Evolutionary conservation across 2,888 invertebrate species (phyloP).

Genomic region (Lordiphosa andalusiaca): DNA sequence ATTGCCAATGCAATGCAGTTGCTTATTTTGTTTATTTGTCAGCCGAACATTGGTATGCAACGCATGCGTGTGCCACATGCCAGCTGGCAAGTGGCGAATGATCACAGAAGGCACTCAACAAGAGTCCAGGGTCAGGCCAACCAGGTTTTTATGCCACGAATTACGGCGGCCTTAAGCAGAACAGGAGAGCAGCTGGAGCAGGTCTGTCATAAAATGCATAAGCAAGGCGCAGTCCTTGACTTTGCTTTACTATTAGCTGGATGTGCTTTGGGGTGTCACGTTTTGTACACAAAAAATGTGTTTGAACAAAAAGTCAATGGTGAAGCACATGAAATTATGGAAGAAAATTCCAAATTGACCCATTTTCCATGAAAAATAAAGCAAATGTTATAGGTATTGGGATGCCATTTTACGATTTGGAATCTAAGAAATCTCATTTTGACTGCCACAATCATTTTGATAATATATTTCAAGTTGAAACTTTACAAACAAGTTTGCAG

Average conservation of each 20-base stretch:
- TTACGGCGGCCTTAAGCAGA: constrained; percentile 30
- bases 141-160: constrained; percentile 31
- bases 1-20: constrained; percentile 35
- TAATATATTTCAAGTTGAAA: too few relatives aligned
- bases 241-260: constrained; percentile 11
- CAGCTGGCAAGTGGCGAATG: constrained; percentile 15
- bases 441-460: too few relatives aligned
- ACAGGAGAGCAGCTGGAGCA: constrained; percentile 35
- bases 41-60: constrained; percentile 48
- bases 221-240: constrained; percentile 34
- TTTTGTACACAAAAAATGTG: too few relatives aligned
- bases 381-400: too few relatives aligned
- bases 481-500: too few relatives aligned
- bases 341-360: too few relatives aligned
- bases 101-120: constrained; percentile 7
- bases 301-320: too few relatives aligned
- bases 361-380: too few relatives aligned
- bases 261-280: too few relatives aligned
- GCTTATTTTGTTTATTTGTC: constrained; percentile 44
- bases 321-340: too few relatives aligned
- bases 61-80: constrained; percentile 52
- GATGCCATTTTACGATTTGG: too few relatives aligned
- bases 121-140: constrained; percentile 3
- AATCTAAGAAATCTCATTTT: too few relatives aligned
- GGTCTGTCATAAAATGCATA: constrained; percentile 43